Conservation (phyloP, 2,797 vertebrate species). For the Spea hammondii region DNA sequence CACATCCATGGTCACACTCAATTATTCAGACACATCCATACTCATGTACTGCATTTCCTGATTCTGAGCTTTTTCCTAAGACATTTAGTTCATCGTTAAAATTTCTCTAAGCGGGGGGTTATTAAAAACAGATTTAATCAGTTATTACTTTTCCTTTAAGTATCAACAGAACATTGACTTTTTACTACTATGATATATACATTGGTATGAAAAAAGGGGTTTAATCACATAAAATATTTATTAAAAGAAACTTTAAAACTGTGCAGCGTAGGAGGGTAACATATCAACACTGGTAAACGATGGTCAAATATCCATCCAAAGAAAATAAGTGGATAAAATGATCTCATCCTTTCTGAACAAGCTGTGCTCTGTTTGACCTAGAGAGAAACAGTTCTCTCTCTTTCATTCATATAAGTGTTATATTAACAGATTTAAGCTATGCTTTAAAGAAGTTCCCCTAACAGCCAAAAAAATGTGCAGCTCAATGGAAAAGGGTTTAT, state of each 20-base stretch:
- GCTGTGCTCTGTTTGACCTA: constrained; percentile 35
- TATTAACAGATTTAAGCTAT: constrained; percentile 8
- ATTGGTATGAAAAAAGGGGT: neutral
- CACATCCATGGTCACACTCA: no score
- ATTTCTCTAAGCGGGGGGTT: no score
- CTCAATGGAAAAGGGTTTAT: constrained; percentile 7
- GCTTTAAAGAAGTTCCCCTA: neutral
- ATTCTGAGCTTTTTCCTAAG: no score
- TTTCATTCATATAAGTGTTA: constrained; percentile 31
- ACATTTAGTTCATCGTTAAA: no score
- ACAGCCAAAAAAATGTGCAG: constrained; percentile 5
- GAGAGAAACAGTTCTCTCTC: constrained; percentile 28
- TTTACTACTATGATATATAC: neutral
- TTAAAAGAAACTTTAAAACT: neutral
- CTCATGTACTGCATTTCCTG: no score
- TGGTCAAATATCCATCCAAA: constrained; percentile 50
- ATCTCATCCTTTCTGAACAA: constrained; percentile 57
- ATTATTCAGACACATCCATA: no score
- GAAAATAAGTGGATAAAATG: constrained; percentile 58
- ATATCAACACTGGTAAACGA: constrained; percentile 6
- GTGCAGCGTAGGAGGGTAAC: constrained; percentile 14
- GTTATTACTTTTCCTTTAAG: no score
- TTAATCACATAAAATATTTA: neutral
- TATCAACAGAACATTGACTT: no score
- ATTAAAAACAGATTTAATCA: no score